Evolutionary conservation across 2,113 vertebrate genomes (phyloP).

Genomic region (Uropsilus gracilis): DNA sequence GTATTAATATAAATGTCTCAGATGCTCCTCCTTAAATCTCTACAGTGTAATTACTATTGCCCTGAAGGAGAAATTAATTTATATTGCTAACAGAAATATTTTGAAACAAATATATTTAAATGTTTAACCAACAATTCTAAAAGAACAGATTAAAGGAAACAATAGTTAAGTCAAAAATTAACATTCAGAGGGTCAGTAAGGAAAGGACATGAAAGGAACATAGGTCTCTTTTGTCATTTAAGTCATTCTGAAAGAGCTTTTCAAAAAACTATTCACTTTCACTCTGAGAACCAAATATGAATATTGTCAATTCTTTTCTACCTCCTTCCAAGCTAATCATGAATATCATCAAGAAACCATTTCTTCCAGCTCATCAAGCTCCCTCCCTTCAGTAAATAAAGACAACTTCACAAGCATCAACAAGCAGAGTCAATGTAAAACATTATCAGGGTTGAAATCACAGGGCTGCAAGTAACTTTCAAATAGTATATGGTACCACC

Average conservation of each 20-base stretch:
- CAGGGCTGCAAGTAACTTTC: neutral
- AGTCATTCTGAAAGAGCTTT: neutral
- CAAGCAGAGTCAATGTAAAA: constrained; percentile 18
- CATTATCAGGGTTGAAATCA: neutral
- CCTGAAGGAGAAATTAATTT: constrained; percentile 62
- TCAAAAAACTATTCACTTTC: constrained; percentile 57
- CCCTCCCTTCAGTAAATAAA: constrained; percentile 14
- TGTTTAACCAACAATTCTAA: constrained; percentile 59
- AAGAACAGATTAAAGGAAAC: constrained; percentile 41
- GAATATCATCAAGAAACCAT: constrained; percentile 54
- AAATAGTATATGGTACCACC: neutral
- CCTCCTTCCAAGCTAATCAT: constrained; percentile 34
- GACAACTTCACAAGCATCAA: constrained; percentile 34
- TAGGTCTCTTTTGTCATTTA: constrained; percentile 27
- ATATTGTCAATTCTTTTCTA: constrained; percentile 43
- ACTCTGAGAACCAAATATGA: constrained; percentile 8
- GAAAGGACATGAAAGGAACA: neutral
- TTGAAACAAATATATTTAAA: constrained; percentile 70
- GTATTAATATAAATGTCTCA: constrained; percentile 72
- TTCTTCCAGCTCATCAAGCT: constrained; percentile 62
- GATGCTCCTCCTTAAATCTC: constrained; percentile 41
- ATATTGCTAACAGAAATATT: constrained; percentile 64
- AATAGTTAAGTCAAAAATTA: constrained; percentile 65
- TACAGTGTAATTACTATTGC: constrained; percentile 47
- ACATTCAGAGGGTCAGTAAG: constrained; percentile 39